A percentile compares a stretch with the other conserved stretches of the same genome.
phyloP scores from a whole-genome alignment of 2,888 invertebrate genomes.

The Xestia sexstrigata region DNA sequence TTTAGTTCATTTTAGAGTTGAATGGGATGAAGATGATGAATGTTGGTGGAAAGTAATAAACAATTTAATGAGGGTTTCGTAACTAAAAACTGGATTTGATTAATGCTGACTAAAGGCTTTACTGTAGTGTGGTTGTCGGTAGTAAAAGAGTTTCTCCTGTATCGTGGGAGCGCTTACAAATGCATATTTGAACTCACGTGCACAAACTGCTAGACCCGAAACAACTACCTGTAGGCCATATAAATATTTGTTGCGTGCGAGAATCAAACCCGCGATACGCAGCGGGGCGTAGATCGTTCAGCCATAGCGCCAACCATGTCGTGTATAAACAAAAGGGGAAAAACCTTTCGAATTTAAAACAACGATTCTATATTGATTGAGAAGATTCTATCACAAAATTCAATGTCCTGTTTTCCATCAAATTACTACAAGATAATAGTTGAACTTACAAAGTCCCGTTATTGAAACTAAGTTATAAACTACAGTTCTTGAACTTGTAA shows the following conservation, averaged over 20 bases:
- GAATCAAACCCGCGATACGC: too few species aligned
- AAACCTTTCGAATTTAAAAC: not conserved
- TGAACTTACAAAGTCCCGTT: slow-evolving; percentile 14
- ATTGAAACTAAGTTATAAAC: slow-evolving; percentile 32
- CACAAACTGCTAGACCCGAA: too few species aligned
- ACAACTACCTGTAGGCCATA: too few species aligned
- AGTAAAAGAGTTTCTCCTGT: too few species aligned
- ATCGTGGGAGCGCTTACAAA: too few species aligned
- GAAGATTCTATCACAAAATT: not conserved
- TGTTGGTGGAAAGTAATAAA: not conserved
- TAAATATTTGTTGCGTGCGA: too few species aligned
- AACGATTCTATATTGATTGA: too few species aligned
- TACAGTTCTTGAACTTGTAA: slow-evolving; percentile 21
- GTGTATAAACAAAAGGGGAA: too few species aligned
- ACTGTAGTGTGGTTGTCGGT: too few species aligned
- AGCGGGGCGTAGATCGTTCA: too few species aligned
- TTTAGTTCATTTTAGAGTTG: slow-evolving; percentile 21
- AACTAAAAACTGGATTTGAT: not conserved
- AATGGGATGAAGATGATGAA: not conserved
- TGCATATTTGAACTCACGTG: too few species aligned
- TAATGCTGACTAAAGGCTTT: not conserved
- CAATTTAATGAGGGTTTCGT: not conserved
- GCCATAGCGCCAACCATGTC: too few species aligned
- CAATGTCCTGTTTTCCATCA: not conserved
- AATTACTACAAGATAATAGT: slow-evolving; percentile 17